Base-by-base conservation (phyloP, 2,113 vertebrate genomes). In the Apodemus sylvaticus region DNA sequence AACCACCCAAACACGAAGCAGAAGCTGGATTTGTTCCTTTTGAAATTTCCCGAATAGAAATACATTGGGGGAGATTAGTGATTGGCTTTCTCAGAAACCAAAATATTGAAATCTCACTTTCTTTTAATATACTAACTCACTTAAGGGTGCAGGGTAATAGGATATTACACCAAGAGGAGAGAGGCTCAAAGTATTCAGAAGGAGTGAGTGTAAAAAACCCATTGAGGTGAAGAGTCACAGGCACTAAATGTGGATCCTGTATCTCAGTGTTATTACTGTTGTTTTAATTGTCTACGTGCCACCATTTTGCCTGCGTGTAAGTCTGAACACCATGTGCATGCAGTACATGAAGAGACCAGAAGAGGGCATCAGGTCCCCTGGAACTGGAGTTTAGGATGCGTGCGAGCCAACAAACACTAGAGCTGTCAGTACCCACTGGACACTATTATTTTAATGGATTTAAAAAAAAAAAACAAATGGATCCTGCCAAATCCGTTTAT, bases 31-130 rank as follows among this genome's bases (percentile, higher is more conserved):
- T 78, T 66, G 13, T 13, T 78, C 6, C 36, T 45, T 86, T 39
- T 74, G 87, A 93, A 85, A 91, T 79, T 60, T 94, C 16, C 70
- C 73, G 48, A 34, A 55, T 71, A 68, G 64, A 74, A 85, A 79
- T 91, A 3, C 79, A 68, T 68, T 91, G 71, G 79, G 64, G 17
- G 70, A 95, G n/a, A 91, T 86, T 91, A n/a, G 36, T 86, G 13
- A 85, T 29, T 88, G 36, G 45, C 31, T 60, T 94, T 76, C 92
- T 68, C 39, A 89, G 58, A 89, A 91, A 81, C 5, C 16, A 6
- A 88, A 88, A 87, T 58, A 82, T 42, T 58, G 45, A 88, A 88
- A 55, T 73, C 58, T 68, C 13, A 89, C 29, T 60, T 77, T 86
- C 13, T 39, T 85, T 64, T 64, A 45, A 64, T 8, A 19, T 2